Percentiles rank a stretch among this genome's conserved stretches.
These are phyloP conservation scores for Rhea americana DNA, from an alignment of 2,113 vertebrate genomes.

Conservation along the genomic window DNA sequence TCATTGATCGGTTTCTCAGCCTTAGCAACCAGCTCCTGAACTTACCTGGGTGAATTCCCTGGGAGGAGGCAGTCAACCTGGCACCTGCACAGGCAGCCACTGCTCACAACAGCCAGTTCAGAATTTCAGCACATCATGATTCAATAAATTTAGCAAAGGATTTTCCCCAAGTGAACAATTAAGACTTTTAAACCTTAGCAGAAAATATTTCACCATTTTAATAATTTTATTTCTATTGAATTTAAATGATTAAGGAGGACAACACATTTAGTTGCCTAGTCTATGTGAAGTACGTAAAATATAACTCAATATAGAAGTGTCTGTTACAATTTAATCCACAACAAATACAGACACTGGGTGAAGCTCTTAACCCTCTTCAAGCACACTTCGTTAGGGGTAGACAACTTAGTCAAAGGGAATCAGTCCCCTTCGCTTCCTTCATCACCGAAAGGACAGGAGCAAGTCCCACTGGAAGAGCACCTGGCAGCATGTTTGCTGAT, in stretches of 20 bases:
- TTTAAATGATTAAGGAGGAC: neutral
- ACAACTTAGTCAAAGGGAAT: no score
- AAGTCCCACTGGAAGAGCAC: rapidly evolving
- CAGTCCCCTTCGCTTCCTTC: neutral
- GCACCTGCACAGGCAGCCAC: rapidly evolving
- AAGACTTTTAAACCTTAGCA: neutral
- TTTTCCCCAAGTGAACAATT: neutral
- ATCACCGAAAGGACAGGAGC: neutral
- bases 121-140: rapidly evolving
- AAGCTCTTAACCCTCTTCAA: neutral
- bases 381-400: neutral
- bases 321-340: neutral
- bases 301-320: no score
- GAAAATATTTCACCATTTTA: neutral
- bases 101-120: rapidly evolving
- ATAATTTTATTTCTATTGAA: neutral
- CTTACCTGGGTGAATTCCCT: neutral
- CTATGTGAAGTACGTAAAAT: no score
- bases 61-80: neutral
- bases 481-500: rapidly evolving
- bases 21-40: neutral
- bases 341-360: neutral
- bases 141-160: neutral
- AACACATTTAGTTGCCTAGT: neutral
- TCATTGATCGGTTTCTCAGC: neutral